A percentile compares a stretch with the other conserved stretches of the same genome.
Conservation (phyloP, 2,888 invertebrate genomes). For the Drosophila recens region DNA sequence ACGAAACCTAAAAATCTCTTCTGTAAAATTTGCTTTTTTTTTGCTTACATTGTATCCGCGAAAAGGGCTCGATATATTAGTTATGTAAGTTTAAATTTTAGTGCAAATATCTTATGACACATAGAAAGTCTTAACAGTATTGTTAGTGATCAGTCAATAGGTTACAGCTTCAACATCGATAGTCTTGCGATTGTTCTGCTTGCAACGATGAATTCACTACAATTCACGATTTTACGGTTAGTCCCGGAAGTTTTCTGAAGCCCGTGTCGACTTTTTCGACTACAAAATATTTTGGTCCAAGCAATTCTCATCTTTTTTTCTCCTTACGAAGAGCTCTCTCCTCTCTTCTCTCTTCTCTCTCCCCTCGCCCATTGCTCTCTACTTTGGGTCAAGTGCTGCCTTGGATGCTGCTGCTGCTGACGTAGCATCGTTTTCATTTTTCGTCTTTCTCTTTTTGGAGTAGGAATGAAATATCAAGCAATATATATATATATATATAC, state of each 20-base stretch:
- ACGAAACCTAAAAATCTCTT: no score
- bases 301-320: conserved; percentile 27
- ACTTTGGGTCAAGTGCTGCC: conserved; percentile 73
- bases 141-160: not conserved
- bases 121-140: not conserved
- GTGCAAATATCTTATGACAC: no score
- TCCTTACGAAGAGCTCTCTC: not conserved
- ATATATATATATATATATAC: conserved; percentile 25
- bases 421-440: conserved; percentile 57
- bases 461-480: conserved; percentile 74
- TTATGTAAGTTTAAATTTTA: no score
- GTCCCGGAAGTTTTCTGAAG: conserved; percentile 29
- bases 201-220: conserved; percentile 1
- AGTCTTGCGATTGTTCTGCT: not conserved
- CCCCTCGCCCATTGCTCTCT: conserved; percentile 14
- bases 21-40: no score
- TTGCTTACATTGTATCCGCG: no score
- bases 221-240: conserved; percentile 1
- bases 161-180: not conserved
- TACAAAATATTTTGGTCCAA: conserved; percentile 66
- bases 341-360: not conserved
- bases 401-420: conserved; percentile 68
- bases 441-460: conserved; percentile 67
- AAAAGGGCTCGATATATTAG: no score
- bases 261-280: conserved; percentile 64